A percentile compares a stretch with the other conserved stretches of the same genome.
phyloP scores from a whole-genome alignment of 1,140 invertebrate genomes.

The Drosophila mauritiana region DNA sequence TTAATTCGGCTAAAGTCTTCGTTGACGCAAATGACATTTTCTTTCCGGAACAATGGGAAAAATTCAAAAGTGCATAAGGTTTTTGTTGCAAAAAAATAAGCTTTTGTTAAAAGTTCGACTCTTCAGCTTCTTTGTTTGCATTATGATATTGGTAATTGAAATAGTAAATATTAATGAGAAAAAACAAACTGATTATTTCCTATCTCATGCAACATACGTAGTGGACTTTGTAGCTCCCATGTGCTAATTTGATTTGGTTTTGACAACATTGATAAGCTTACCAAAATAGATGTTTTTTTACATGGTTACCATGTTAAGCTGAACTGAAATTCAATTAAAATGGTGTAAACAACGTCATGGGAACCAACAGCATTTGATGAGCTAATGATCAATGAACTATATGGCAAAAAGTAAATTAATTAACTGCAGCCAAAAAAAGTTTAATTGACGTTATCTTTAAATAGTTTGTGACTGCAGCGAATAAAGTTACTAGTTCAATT shows the following conservation, averaged over 20 bases:
- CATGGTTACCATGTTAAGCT: conserved; percentile 22
- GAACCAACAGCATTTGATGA: conserved; percentile 10
- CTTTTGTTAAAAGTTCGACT: no score
- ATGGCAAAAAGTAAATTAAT: conserved; percentile 12
- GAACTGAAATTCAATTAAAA: conserved; percentile 58
- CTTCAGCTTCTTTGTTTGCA: no score
- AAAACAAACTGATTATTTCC: neutral
- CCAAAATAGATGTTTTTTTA: conserved; percentile 38
- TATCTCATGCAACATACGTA: neutral
- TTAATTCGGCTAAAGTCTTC: neutral
- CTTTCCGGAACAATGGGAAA: neutral
- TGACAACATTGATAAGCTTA: conserved; percentile 28
- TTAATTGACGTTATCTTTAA: neutral
- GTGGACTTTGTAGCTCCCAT: neutral
- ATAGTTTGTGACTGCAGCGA: neutral
- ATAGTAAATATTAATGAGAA: no score
- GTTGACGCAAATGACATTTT: conserved; percentile 4
- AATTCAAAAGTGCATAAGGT: no score
- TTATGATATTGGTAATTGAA: no score
- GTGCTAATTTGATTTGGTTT: conserved; percentile 44
- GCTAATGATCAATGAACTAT: conserved; percentile 23
- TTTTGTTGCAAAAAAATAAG: no score
- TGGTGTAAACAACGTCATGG: conserved; percentile 45
- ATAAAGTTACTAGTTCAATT: no score
- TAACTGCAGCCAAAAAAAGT: neutral